Conservation (phyloP, 2,797 vertebrate genomes). For the Crocodylus rhombifer region DNA sequence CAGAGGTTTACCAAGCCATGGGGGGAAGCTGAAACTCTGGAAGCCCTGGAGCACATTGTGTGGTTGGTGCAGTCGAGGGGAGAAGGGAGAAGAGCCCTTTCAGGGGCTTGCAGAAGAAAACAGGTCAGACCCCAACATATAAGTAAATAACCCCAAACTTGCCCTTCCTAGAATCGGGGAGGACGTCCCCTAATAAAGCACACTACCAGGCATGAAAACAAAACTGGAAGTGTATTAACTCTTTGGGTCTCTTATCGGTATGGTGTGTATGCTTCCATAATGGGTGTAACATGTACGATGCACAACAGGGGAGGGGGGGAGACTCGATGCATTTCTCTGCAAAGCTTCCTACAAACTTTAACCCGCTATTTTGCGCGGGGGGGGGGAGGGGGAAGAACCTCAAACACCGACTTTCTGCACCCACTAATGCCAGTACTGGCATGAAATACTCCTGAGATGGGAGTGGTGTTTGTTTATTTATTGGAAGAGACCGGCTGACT, state of each 20-base stretch:
- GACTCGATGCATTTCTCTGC: constrained; percentile 10
- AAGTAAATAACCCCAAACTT: background rate
- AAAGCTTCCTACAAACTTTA: constrained; percentile 8
- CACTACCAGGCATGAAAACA: background rate
- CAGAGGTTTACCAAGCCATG: background rate
- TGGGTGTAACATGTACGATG: background rate
- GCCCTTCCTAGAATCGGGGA: background rate
- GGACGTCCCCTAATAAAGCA: background rate
- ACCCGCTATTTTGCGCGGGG: background rate
- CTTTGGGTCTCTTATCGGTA: background rate
- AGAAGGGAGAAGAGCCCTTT: background rate
- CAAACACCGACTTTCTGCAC: constrained; percentile 9
- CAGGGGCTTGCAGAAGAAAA: background rate
- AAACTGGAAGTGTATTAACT: background rate
- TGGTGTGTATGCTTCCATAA: background rate
- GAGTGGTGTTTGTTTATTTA: constrained; percentile 5
- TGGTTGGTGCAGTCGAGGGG: background rate
- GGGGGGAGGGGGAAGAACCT: background rate
- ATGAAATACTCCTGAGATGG: background rate
- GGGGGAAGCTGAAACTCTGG: background rate
- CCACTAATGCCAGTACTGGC: background rate
- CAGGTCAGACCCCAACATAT: background rate
- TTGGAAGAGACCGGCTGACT: background rate
- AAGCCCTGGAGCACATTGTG: background rate
- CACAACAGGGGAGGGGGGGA: background rate